Conservation (phyloP, 2,113 vertebrate genomes). For the Mobula birostris region DNA sequence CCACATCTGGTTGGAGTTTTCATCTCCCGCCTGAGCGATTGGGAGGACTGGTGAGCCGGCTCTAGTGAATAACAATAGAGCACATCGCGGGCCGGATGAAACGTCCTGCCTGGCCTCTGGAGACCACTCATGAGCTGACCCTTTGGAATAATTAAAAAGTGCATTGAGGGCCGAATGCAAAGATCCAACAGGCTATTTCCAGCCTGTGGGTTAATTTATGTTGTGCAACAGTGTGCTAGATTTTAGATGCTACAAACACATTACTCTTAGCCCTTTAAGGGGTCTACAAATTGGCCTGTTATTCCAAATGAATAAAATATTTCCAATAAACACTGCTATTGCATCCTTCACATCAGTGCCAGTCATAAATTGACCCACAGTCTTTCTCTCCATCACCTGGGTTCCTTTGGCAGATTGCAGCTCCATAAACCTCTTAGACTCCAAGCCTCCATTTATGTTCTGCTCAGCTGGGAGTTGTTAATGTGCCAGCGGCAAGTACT, state of each 20-base stretch:
- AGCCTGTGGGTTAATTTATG: constrained; percentile 29
- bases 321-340: background rate
- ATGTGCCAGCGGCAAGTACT: background rate
- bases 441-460: background rate
- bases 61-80: constrained; percentile 37
- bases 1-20: constrained; percentile 38
- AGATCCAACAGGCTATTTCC: constrained; percentile 34
- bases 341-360: background rate
- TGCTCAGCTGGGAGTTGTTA: background rate
- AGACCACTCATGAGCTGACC: constrained; percentile 37
- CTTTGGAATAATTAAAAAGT: constrained; percentile 38
- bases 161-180: constrained; percentile 37
- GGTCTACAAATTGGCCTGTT: background rate
- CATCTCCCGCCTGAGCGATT: constrained; percentile 37
- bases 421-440: background rate
- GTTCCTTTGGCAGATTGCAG: background rate
- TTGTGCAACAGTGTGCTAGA: constrained; percentile 23
- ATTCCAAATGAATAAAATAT: constrained; percentile 12
- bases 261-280: background rate
- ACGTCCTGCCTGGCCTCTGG: constrained; percentile 38
- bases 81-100: constrained; percentile 37
- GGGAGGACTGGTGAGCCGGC: constrained; percentile 37
- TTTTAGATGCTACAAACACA: constrained; percentile 24
- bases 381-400: background rate
- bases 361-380: background rate